Evolutionary conservation across 2,797 vertebrate species (phyloP).

Genomic region (Sarcoramphus papa): DNA sequence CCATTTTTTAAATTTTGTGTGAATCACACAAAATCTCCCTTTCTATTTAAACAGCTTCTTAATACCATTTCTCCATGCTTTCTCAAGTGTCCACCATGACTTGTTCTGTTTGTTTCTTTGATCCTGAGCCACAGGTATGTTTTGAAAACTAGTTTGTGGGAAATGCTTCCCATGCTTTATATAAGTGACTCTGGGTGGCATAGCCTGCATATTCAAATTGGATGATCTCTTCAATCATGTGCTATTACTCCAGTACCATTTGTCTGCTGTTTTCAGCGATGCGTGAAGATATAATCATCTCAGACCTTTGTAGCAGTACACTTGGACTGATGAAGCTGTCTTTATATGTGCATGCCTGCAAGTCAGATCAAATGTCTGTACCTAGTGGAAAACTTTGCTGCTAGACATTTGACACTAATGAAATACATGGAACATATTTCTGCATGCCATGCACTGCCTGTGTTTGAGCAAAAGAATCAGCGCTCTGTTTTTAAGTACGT

Average conservation of each 20-base stretch:
- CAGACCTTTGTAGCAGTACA: not conserved
- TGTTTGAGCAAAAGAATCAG: not conserved
- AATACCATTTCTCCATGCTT: not conserved
- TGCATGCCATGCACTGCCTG: not conserved
- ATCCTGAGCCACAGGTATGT: not conserved
- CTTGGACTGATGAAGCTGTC: not conserved
- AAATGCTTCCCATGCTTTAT: not conserved
- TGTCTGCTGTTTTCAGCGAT: not conserved
- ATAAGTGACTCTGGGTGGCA: not conserved
- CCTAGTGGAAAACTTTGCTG: not conserved
- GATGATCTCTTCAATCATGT: not conserved
- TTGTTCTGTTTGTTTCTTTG: not conserved
- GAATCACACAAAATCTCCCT: not conserved
- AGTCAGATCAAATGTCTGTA: not conserved
- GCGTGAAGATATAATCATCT: not conserved
- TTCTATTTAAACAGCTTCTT: not conserved
- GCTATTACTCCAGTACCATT: not conserved
- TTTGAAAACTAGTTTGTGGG: not conserved
- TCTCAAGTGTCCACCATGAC: fast-evolving
- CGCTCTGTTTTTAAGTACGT: not conserved
- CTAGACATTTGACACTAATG: not conserved
- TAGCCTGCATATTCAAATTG: not conserved
- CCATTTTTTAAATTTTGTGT: not conserved
- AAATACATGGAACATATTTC: not conserved
- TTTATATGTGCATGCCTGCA: not conserved